Base-by-base conservation (phyloP, 2,797 vertebrate genomes). In the Apogon talboti region DNA sequence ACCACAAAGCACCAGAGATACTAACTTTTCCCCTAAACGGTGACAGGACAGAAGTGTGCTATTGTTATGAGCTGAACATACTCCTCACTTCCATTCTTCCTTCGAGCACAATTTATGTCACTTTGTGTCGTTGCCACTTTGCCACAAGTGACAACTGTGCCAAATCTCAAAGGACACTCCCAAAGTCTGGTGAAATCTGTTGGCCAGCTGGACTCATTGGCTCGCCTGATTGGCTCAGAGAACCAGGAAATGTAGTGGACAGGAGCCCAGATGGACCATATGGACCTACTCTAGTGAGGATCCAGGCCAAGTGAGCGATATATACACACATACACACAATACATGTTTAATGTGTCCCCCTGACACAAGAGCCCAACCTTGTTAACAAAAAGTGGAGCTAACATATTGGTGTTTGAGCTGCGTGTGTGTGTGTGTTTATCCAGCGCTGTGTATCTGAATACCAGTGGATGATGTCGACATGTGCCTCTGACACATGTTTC, bases 211-310 rank as follows among this genome's bases (percentile, higher is more conserved):
- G 78, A 70, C 52, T 56, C 18, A 48, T 24, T 8, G 24, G 66
- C 72, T 74, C 42, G 47, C 61, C 68, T 66, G 70, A 75, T 70
- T 81, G 83, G 80, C 76, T 76, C 49, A 11, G 50, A 71, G 50
- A 53, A 48, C 70, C 66, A 76, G 74, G 65, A 86, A 81, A 57
- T 40, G 71, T 56, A 49, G 63, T 82, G 80, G 74, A 81, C 7
- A 33, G n/a, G 11, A 59, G 84, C 78, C 81, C 83, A 83, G 70
- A 83, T 66, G 48, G 78, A 63, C 80, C 86, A 91, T 84, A 87
- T 84, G 87, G 81, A 70, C 44, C 53, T 21, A 62, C 57, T 71
- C 74, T 47, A 64, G 35, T 33, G 55, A 57, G 53, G 57, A 70
- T 57, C 40, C 11, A 49, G 50, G 78, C 71, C 71, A 83, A 80